Percentiles rank a stretch among this genome's conserved stretches.
These are phyloP conservation scores for Coilia nasus DNA, from an alignment of 2,797 vertebrate species.

Conservation along the genomic window DNA sequence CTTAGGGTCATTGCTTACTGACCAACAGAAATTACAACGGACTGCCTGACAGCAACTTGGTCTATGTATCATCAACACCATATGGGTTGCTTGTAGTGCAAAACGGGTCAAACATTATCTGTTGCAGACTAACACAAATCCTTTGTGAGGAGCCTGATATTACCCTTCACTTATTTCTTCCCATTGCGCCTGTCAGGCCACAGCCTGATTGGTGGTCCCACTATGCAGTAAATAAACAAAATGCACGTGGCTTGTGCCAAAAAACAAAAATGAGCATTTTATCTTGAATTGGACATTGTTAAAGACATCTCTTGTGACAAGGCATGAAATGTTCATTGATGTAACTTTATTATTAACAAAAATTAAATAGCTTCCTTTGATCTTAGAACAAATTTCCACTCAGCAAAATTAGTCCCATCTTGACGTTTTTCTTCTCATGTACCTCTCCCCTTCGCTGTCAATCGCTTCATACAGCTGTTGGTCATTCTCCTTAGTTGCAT, in stretches of 20 bases:
- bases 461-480: constrained; percentile 88
- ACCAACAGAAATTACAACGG: too few relatives aligned
- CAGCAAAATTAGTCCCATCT: constrained; percentile 87
- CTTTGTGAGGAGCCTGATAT: neutral
- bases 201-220: too few relatives aligned
- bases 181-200: constrained; percentile 30
- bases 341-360: constrained; percentile 42
- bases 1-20: too few relatives aligned
- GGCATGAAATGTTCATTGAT: neutral
- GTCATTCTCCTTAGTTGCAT: constrained; percentile 85
- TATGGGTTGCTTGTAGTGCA: too few relatives aligned
- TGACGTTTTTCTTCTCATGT: constrained; percentile 85
- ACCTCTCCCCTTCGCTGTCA: constrained; percentile 84
- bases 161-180: constrained; percentile 43
- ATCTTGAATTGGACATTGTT: too few relatives aligned
- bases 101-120: too few relatives aligned
- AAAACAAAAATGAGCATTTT: too few relatives aligned
- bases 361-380: constrained; percentile 33
- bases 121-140: too few relatives aligned
- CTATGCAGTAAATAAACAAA: too few relatives aligned
- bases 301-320: neutral
- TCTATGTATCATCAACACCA: too few relatives aligned
- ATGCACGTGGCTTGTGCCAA: too few relatives aligned
- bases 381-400: neutral
- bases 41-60: too few relatives aligned